phyloP scores from a whole-genome alignment of 2,797 vertebrate species.

The Siniperca undulata region DNA sequence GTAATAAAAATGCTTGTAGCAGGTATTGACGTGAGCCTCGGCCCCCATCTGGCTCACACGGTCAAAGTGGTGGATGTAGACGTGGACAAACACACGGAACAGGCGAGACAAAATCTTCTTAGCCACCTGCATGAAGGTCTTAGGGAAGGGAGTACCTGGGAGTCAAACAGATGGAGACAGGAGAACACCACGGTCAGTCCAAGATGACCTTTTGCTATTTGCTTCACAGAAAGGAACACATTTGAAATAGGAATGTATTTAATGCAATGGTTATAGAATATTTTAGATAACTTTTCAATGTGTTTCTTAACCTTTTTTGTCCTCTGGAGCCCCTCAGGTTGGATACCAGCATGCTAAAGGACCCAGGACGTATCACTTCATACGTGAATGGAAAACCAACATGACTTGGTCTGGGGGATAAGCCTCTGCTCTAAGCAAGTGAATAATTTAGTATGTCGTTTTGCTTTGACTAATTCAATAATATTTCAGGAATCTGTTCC shows the following conservation, averaged over 20 bases:
- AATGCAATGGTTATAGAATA: background rate
- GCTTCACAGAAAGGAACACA: background rate
- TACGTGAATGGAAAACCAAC: constrained; percentile 47
- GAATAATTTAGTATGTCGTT: constrained; percentile 45
- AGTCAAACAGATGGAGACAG: constrained; percentile 58
- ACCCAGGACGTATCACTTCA: background rate
- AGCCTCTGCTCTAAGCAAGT: constrained; percentile 29
- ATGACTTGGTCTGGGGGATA: constrained; percentile 24
- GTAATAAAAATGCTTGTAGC: constrained; percentile 99
- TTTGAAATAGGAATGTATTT: constrained; percentile 12
- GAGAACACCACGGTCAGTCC: constrained; percentile 41
- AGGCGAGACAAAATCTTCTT: constrained; percentile 98
- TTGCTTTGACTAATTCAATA: constrained; percentile 65
- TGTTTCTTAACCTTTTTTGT: constrained; percentile 9
- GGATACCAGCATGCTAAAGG: constrained; percentile 3
- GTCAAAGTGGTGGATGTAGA: constrained; percentile 99
- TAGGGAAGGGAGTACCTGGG: constrained; percentile 97
- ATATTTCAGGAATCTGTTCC: constrained; percentile 73
- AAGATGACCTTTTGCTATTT: constrained; percentile 20
- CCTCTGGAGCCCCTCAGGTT: constrained; percentile 1
- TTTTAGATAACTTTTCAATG: background rate
- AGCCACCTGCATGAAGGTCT: constrained; percentile 96
- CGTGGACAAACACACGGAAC: constrained; percentile 98
- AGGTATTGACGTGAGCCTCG: constrained; percentile 98
- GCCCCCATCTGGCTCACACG: constrained; percentile 96